A percentile compares a stretch with the other conserved stretches of the same genome.
phyloP scores from a whole-genome alignment of 2,888 invertebrate genomes.

The Eulithis prunata region DNA sequence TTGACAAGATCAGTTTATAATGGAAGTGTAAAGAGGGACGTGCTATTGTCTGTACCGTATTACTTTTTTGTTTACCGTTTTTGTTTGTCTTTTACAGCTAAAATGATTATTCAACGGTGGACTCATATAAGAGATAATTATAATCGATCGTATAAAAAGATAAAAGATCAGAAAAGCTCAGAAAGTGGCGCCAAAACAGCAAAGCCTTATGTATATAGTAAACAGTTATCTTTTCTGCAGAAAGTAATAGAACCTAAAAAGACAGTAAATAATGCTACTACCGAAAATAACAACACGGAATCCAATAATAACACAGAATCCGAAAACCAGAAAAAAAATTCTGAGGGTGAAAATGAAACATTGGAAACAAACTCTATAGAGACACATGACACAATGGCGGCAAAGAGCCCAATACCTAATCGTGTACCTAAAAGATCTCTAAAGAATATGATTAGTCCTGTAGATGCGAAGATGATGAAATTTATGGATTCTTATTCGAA shows the following conservation, averaged over 20 bases:
- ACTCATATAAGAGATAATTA: slow-evolving; percentile 48
- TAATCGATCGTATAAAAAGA: slow-evolving; percentile 45
- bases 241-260: slow-evolving; percentile 34
- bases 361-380: too few relatives aligned
- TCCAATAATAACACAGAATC: neutral
- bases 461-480: too few relatives aligned
- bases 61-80: slow-evolving; percentile 9
- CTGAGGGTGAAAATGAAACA: too few relatives aligned
- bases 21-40: slow-evolving; percentile 10
- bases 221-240: slow-evolving; percentile 43
- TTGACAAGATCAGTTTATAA: slow-evolving; percentile 6
- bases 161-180: slow-evolving; percentile 40
- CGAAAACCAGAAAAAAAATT: too few relatives aligned
- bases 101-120: slow-evolving; percentile 41
- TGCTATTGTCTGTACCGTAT: slow-evolving; percentile 10
- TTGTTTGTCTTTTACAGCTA: slow-evolving; percentile 29
- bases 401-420: too few relatives aligned
- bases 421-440: too few relatives aligned
- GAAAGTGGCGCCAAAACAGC: slow-evolving; percentile 41
- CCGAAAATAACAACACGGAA: too few relatives aligned
- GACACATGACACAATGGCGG: too few relatives aligned
- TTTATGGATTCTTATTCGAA: too few relatives aligned
- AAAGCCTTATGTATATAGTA: slow-evolving; percentile 43
- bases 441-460: too few relatives aligned
- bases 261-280: too few relatives aligned